Evolutionary conservation across 2,888 invertebrate genomes (phyloP).

Genomic region (Drosophila putrida): DNA sequence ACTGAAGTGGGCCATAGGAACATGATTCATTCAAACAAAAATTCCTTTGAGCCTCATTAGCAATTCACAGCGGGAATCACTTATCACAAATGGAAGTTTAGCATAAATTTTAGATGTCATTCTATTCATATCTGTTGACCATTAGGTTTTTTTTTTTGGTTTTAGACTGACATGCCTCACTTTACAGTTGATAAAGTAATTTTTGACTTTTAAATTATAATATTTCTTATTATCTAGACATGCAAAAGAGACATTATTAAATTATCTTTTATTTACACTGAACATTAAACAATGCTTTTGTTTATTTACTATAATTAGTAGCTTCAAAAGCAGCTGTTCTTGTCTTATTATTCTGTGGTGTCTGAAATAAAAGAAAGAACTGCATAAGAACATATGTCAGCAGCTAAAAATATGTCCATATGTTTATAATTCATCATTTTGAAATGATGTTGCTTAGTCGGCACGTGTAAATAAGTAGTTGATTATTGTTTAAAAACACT

Average conservation of each 20-base stretch:
- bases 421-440: slow-evolving; percentile 34
- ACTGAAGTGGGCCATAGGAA: slow-evolving; percentile 23
- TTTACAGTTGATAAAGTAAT: slow-evolving; percentile 20
- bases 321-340: slow-evolving; percentile 54
- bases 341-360: slow-evolving; percentile 33
- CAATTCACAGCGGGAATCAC: slow-evolving; percentile 38
- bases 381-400: slow-evolving; percentile 36
- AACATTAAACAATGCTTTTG: slow-evolving; percentile 43
- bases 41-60: slow-evolving; percentile 33
- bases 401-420: slow-evolving; percentile 62
- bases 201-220: background rate
- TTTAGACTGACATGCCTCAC: slow-evolving; percentile 5
- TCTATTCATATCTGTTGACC: slow-evolving; percentile 9
- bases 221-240: background rate
- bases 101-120: slow-evolving; percentile 39
- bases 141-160: slow-evolving; percentile 6
- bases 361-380: slow-evolving; percentile 27
- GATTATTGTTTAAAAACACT: slow-evolving; percentile 20
- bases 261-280: slow-evolving; percentile 35
- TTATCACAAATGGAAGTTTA: slow-evolving; percentile 47
- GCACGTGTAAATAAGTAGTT: slow-evolving; percentile 32
- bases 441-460: slow-evolving; percentile 14
- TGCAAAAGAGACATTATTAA: slow-evolving; percentile 1
- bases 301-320: slow-evolving; percentile 64
- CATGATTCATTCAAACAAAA: slow-evolving; percentile 28